These are phyloP conservation scores for Upupa epops DNA, from an alignment of 2,113 vertebrate genomes.

Conservation along the genomic window DNA sequence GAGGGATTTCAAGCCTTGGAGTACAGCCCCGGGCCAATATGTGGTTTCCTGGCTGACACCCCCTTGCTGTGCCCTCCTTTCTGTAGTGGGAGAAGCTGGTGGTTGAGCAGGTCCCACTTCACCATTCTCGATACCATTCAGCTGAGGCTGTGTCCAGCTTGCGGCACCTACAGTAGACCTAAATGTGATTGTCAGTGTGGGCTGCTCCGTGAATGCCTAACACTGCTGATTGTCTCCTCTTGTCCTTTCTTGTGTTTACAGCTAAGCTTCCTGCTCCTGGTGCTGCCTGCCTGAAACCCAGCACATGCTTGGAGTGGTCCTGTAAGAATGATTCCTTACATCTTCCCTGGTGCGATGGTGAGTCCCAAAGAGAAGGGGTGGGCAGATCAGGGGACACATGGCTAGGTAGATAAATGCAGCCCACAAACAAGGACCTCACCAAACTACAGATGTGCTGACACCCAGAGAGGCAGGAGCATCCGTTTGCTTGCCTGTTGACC, in stretches of 20 bases:
- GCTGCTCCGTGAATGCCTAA: fast-evolving
- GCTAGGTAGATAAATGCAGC: neutral
- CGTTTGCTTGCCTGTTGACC: neutral
- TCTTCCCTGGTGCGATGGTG: neutral
- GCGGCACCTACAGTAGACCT: neutral
- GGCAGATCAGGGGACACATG: neutral
- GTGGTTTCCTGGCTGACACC: neutral
- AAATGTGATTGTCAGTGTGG: neutral
- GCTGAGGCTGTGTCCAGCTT: neutral
- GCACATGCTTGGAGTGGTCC: neutral
- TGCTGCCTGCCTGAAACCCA: neutral
- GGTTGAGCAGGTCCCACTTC: neutral
- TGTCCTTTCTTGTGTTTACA: neutral
- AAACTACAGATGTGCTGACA: neutral
- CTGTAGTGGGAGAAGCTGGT: neutral
- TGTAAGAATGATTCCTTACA: too few relatives aligned
- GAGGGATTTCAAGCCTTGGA: neutral
- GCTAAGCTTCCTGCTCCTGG: fast-evolving
- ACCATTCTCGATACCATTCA: neutral
- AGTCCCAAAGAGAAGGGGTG: neutral
- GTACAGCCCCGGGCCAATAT: neutral
- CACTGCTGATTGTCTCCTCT: neutral
- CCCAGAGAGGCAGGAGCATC: neutral
- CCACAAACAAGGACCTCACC: neutral
- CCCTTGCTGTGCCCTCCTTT: neutral